Base-by-base conservation (phyloP, 1,140 invertebrate species). In the Bombyx mandarina region DNA sequence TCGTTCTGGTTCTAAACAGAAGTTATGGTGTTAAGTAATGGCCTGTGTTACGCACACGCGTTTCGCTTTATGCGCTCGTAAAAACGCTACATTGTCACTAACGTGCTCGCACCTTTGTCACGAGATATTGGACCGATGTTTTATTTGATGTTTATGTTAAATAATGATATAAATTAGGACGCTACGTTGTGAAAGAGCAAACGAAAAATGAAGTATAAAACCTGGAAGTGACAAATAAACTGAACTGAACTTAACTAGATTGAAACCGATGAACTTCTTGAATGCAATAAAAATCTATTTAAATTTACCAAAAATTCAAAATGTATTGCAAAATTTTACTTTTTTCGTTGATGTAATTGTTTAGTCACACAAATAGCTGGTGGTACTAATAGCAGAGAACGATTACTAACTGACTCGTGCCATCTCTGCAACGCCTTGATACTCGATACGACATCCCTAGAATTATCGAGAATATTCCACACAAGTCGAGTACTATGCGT, bases 1-100 rank as follows among this genome's bases (percentile, higher is more conserved):
- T 35, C 50, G 52, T 53, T 43, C 52, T n/a, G 35, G 52, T 54
- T 68, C 67, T 79, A 77, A 81, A 71, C 71, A 76, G 66, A 69
- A 83, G 71, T 81, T 79, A 83, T 73, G 71, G 75, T 71, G 69
- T 69, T 73, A 73, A 76, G 71, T 81, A 78, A 78, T 73, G 64
- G 72, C 56, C 58, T 67, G 52, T 43, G 54, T 58, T 63, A 60
- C 47, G 56, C 54, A 55, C 62, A 59, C 63, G 61, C 61, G 54
- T 61, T 61, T 57, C 59, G 57, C 57, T 69, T 66, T 66, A 69
- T 66, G 65, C 49, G 8, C 50, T 66, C 63, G 58, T 69, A 69
- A 69, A 66, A 54, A 54, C 58, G 56, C 57, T 60, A 43, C 53
- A 45, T 18, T 55, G 65, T 60, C 65, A 47, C 58, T 59, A 51